These are phyloP conservation scores for Oreonectes daqikongensis DNA, from an alignment of 2,797 vertebrate genomes.

Conservation along the genomic window DNA sequence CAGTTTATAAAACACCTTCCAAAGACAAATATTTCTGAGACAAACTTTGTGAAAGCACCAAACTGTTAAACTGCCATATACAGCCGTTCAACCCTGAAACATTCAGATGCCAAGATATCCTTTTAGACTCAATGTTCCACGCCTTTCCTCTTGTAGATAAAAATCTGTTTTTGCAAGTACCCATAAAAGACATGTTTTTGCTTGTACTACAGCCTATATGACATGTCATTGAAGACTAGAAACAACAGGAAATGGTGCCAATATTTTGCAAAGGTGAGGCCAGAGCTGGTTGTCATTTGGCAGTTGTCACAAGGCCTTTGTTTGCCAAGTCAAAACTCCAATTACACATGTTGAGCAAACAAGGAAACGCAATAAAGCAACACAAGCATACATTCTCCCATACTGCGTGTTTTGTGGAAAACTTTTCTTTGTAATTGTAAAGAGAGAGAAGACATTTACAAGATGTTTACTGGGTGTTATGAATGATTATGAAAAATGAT, in stretches of 20 bases:
- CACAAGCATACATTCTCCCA: background rate
- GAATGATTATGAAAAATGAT: background rate
- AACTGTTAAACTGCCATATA: too few species aligned
- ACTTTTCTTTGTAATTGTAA: background rate
- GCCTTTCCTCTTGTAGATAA: too few species aligned
- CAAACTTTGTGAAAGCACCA: background rate
- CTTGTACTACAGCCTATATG: slow-evolving; percentile 67
- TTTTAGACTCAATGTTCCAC: too few species aligned
- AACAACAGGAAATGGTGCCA: background rate
- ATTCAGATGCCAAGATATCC: too few species aligned
- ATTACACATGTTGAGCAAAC: background rate
- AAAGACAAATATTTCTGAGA: too few species aligned
- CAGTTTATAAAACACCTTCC: too few species aligned
- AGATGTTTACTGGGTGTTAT: background rate
- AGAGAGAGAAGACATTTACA: too few species aligned
- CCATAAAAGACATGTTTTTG: background rate
- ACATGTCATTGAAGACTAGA: background rate
- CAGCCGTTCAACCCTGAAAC: too few species aligned
- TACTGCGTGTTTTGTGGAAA: background rate
- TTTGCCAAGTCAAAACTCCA: background rate
- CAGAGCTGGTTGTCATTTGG: too few species aligned
- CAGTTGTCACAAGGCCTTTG: too few species aligned
- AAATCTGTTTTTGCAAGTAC: too few species aligned
- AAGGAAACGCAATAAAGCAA: too few species aligned
- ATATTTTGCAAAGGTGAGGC: background rate